Evolutionary conservation across 2,888 invertebrate genomes (phyloP).

Genomic region (Chrysodeixis includens): DNA sequence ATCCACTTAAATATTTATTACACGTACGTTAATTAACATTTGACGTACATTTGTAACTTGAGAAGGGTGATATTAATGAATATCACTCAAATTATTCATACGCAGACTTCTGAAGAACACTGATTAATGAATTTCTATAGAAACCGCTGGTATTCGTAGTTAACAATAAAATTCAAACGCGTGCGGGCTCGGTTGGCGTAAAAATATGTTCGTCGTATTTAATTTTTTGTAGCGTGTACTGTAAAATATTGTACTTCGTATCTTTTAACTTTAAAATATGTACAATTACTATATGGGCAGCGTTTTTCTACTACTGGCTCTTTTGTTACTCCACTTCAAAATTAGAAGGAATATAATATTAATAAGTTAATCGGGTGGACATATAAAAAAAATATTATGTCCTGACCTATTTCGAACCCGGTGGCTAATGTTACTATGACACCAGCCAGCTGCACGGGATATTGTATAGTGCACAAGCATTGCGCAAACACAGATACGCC

Average conservation of each 20-base stretch:
- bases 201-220: not conserved
- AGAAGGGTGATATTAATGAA: conserved; percentile 59
- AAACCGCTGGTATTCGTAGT: conserved; percentile 14
- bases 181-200: not conserved
- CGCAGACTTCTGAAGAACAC: conserved; percentile 33
- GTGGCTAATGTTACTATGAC: no score
- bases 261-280: not conserved
- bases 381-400: no score
- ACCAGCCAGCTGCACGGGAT: no score
- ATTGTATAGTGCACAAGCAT: no score
- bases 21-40: conserved; percentile 56
- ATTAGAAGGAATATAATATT: no score
- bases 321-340: no score
- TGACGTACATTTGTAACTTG: conserved; percentile 53
- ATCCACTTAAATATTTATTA: conserved; percentile 50
- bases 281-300: not conserved
- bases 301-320: no score
- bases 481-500: no score
- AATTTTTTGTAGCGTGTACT: not conserved
- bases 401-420: no score
- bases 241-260: not conserved
- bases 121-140: conserved; percentile 47
- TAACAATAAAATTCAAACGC: conserved; percentile 2
- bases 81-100: conserved; percentile 52
- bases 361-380: no score